Evolutionary conservation across 1,140 invertebrate species (phyloP).

Genomic region (Drosophila mauritiana): DNA sequence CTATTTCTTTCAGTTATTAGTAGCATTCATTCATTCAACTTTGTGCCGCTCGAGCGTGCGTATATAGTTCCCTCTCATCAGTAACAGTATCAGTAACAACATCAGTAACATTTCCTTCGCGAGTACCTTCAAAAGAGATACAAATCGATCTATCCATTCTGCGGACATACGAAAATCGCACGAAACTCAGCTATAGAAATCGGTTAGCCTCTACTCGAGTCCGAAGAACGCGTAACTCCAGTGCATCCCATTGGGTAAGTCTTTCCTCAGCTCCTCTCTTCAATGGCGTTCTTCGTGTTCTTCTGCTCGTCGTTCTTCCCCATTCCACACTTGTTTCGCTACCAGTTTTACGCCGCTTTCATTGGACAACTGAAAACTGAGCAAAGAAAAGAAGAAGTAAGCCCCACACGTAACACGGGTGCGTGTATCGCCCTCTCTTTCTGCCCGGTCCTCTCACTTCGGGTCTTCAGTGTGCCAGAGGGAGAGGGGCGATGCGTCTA

Average conservation of each 20-base stretch:
- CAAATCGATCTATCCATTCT: neutral
- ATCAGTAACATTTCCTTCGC: slow-evolving; percentile 80
- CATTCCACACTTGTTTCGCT: slow-evolving; percentile 51
- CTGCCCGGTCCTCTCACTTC: slow-evolving; percentile 2
- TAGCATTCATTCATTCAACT: slow-evolving; percentile 83
- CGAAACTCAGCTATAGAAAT: slow-evolving; percentile 6
- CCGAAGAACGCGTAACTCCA: slow-evolving; percentile 50
- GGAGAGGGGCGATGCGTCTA: slow-evolving; percentile 38
- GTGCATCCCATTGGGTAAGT: slow-evolving; percentile 62
- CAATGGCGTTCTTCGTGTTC: slow-evolving; percentile 39
- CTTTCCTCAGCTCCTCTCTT: slow-evolving; percentile 33
- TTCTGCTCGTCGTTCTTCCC: slow-evolving; percentile 43
- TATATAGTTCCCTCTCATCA: slow-evolving; percentile 72
- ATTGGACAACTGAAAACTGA: slow-evolving; percentile 64
- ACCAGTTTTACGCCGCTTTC: slow-evolving; percentile 84
- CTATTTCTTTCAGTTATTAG: slow-evolving; percentile 83
- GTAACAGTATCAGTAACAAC: slow-evolving; percentile 70
- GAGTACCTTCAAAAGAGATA: slow-evolving; percentile 62
- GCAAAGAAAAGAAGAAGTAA: slow-evolving; percentile 24
- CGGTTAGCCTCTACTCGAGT: neutral
- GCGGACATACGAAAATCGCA: neutral
- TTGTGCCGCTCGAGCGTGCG: slow-evolving; percentile 82
- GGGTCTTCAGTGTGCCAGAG: slow-evolving; percentile 16
- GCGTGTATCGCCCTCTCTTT: slow-evolving; percentile 36
- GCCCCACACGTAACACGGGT: slow-evolving; percentile 46